These are phyloP conservation scores for Odobenus rosmarus DNA, from an alignment of 2,113 vertebrate species.

Conservation along the genomic window DNA sequence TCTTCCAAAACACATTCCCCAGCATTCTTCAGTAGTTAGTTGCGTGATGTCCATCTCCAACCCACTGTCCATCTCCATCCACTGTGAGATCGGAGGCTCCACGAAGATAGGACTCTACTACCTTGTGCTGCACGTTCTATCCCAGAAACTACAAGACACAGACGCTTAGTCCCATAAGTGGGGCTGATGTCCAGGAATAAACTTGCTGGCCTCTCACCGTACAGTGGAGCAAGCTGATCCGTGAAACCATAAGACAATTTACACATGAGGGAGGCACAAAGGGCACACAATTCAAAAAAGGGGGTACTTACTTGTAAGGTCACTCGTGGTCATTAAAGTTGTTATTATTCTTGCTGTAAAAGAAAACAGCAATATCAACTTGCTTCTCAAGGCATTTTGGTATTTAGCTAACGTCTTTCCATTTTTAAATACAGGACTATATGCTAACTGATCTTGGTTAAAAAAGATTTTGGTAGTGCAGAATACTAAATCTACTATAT, in stretches of 20 bases:
- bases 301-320: slow-evolving; percentile 89
- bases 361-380: slow-evolving; percentile 42
- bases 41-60: background rate
- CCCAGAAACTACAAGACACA: background rate
- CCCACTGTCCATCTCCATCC: background rate
- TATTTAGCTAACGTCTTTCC: background rate
- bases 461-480: background rate
- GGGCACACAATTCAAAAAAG: too few relatives aligned
- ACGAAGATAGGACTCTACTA: accelerated
- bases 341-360: slow-evolving; percentile 95
- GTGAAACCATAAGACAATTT: background rate
- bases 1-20: background rate
- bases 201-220: background rate
- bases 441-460: background rate
- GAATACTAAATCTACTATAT: background rate
- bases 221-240: accelerated
- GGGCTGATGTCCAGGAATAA: background rate
- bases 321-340: slow-evolving; percentile 93
- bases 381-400: background rate
- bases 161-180: background rate
- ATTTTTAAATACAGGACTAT: background rate
- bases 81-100: background rate
- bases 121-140: too few relatives aligned
- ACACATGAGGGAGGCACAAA: background rate
- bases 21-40: too few relatives aligned